Evolutionary conservation across 2,113 vertebrate species (phyloP), one percentile per base, ranked within the genome.

Genomic region (Circaetus gallicus): DNA sequence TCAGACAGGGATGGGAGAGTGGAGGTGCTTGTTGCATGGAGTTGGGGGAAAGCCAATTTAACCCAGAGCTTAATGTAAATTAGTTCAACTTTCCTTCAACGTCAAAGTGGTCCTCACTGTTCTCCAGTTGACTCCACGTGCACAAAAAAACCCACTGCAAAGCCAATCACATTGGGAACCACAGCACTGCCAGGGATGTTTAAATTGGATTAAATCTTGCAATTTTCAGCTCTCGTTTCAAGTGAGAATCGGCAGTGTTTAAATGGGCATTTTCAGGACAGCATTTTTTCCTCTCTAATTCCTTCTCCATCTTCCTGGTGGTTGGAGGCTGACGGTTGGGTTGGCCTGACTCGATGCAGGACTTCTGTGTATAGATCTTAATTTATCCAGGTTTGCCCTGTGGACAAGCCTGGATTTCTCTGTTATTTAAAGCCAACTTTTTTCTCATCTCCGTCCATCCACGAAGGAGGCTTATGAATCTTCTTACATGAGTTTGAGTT

Each of bases 361-460:
- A 8, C 20, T 81, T 74, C 59, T 56, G 24, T 38, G 0, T 4
- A 5, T 1, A 14, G 12, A 49, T 43, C 16, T 26, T 11, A 2
- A 50, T 74, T 79, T 40, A 15, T 28, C 16, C 38, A n/a, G 2
- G 13, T 59, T 45, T 90, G 10, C 43, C 29, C 25, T 50, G 34
- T 55, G 53, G 74, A 40, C 52, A 81, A 5, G 9, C 22, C 32
- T 32, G 47, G 7, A 21, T 67, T 82, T 42, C n/a, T 73, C 24
- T 71, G n/a, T 42, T 69, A 32, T 40, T 91, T 50, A 63, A 67
- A 90, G 32, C 25, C 82, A 90, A 1, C 5, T 16, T 36, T 58
- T 58, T 53, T 11, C 43, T 82, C 20, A 10, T 55, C 70, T 38
- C 32, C 38, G 9, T 45, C 32, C 20, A 17, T 49, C 34, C 40